A percentile compares a stretch with the other conserved stretches of the same genome.
Evolutionary conservation across 2,113 vertebrate species (phyloP).

Genomic region (Glaucomys volans): DNA sequence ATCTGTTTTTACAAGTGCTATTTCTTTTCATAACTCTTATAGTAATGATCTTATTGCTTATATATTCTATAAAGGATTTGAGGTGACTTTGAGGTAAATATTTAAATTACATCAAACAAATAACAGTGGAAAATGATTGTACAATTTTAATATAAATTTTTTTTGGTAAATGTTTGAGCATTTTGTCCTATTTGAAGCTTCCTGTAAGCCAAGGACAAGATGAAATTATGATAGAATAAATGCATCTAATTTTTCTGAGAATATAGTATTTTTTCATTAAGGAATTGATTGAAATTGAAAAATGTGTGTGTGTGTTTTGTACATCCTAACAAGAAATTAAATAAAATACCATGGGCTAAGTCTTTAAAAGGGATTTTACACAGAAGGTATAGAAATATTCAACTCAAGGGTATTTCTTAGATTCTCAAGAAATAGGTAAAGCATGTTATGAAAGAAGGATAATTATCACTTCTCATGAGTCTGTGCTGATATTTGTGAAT

Average conservation of each 20-base stretch:
- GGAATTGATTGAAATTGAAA: background rate
- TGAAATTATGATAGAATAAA: background rate
- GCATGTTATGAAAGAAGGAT: background rate
- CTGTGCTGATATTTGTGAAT: slow-evolving; percentile 24
- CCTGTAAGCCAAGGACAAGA: background rate
- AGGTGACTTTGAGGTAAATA: background rate
- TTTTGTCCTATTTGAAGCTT: background rate
- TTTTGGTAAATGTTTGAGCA: background rate
- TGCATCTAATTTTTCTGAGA: background rate
- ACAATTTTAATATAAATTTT: background rate
- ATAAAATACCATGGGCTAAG: background rate
- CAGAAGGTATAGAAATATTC: background rate
- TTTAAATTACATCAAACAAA: background rate
- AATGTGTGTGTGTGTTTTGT: background rate
- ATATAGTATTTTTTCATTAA: background rate
- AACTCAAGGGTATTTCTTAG: background rate
- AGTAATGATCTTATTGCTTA: background rate
- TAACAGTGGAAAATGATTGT: background rate
- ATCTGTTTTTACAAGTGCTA: background rate
- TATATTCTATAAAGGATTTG: background rate
- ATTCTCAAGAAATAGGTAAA: background rate
- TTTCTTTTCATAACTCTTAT: background rate
- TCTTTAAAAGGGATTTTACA: background rate
- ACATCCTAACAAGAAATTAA: background rate
- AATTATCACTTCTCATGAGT: background rate